Conservation (phyloP, 2,797 vertebrate species). For the Enteromius afrohamiltoni region DNA sequence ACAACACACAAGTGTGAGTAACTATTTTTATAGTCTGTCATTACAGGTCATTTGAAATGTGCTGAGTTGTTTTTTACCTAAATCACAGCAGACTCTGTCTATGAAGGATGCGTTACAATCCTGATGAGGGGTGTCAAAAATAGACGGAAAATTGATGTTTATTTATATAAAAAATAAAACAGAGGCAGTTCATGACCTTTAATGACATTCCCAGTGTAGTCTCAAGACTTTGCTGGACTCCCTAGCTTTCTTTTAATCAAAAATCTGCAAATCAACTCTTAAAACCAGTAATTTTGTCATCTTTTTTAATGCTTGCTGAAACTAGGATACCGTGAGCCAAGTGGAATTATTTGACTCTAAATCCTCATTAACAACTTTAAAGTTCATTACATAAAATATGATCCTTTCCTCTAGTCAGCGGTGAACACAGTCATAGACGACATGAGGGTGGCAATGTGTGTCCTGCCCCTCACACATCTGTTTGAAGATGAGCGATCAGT, state of each 20-base stretch:
- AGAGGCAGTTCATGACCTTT: background rate
- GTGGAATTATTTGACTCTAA: background rate
- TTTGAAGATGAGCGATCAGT: background rate
- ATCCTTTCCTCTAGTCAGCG: background rate
- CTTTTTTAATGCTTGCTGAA: background rate
- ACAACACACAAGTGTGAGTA: too few species aligned
- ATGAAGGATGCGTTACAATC: too few species aligned
- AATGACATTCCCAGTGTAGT: background rate
- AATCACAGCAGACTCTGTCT: too few species aligned
- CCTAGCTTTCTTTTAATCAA: background rate
- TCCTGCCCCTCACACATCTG: background rate
- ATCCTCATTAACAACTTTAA: background rate
- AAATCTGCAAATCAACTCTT: background rate
- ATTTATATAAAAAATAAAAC: background rate
- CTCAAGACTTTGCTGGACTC: background rate
- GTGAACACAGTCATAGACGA: background rate
- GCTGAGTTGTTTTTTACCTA: too few species aligned
- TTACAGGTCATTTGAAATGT: too few species aligned
- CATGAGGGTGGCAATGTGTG: too few species aligned
- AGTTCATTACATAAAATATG: background rate
- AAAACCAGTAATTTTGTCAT: background rate
- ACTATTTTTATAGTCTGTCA: background rate
- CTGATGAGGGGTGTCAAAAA: too few species aligned
- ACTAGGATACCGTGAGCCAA: background rate
- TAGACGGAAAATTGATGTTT: too few species aligned